Evolutionary conservation across 2,113 vertebrate species (phyloP), one percentile per base, ranked within the genome.

Genomic region (Thamnaconus septentrionalis): DNA sequence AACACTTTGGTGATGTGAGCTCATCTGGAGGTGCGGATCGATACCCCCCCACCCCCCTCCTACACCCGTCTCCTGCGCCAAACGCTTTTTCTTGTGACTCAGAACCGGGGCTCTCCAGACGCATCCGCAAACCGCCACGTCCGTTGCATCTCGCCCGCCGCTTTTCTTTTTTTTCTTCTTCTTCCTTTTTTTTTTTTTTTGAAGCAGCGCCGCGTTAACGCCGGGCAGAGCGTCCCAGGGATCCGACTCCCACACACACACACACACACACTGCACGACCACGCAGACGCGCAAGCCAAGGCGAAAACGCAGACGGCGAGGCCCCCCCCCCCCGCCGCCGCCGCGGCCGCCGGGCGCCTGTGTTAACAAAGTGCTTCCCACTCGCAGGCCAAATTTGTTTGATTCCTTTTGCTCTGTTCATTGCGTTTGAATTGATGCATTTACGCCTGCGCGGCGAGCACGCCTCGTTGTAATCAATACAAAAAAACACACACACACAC

Each of bases 21-120:
- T 81, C 72, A 83, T 88, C 76, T 83, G 69, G 76, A 85, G 83
- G 69, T 87, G 73, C 56, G 60, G 80, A 91, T 91, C 89, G 65
- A 89, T 91, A 90, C 11, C 63, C 54, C 40, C 18, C 18, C 18
- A 31, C 18, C 18, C 18, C 18, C 18, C 18, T n/a, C 18, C 18
- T 1, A 31, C 18, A 31, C 18, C 18, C 18, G 66, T 82, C 70
- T 76, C 67, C 77, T 79, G 62, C 63, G 59, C 54, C 41, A 53
- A 80, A 66, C 40, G 50, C 67, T 76, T 31, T 31, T 81, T 51
- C 73, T 69, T 72, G 75, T 90, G 87, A 90, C 80, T 91, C 81
- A 89, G 71, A 57, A 31, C 76, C 50, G 44, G 50, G 75, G 68
- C 74, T 90, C 78, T 73, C 76, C 78, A 81, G 81, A 90, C 70